Conservation (phyloP, 2,888 invertebrate species). For the Odontocolon sp. region DNA sequence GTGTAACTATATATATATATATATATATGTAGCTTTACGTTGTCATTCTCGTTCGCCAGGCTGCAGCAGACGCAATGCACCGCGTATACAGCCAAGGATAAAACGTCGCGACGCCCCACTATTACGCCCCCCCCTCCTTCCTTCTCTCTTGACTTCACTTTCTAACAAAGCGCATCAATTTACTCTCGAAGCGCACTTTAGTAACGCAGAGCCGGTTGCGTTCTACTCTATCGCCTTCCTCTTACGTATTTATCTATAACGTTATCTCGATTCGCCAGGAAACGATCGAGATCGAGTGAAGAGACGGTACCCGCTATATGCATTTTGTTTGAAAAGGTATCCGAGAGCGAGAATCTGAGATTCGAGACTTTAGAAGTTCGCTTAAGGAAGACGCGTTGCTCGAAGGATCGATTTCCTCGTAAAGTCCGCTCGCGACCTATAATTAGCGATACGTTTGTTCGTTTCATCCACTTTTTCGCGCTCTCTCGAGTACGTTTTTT, state of each 20-base stretch:
- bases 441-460: constrained; percentile 57
- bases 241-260: constrained; percentile 48
- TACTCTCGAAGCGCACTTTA: constrained; percentile 22
- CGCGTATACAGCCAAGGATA: not conserved
- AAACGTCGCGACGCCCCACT: constrained; percentile 16
- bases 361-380: constrained; percentile 16
- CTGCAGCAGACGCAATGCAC: constrained; percentile 18
- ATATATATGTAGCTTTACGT: too few species aligned
- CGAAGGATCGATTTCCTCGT: constrained; percentile 61
- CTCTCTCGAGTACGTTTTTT: constrained; percentile 44
- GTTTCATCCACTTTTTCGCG: constrained; percentile 26
- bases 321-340: constrained; percentile 5
- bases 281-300: constrained; percentile 9
- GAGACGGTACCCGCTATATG: constrained; percentile 17
- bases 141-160: constrained; percentile 49
- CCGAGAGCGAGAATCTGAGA: constrained; percentile 27
- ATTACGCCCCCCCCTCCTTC: not conserved
- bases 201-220: constrained; percentile 45
- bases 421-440: constrained; percentile 59
- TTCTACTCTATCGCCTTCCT: constrained; percentile 33
- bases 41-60: constrained; percentile 5
- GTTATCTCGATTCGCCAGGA: constrained; percentile 29
- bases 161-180: constrained; percentile 58
- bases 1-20: too few species aligned
- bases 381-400: constrained; percentile 17